phyloP scores from a whole-genome alignment of 92 coral and sea anemone genomes.

The Nematostella vectensis region DNA sequence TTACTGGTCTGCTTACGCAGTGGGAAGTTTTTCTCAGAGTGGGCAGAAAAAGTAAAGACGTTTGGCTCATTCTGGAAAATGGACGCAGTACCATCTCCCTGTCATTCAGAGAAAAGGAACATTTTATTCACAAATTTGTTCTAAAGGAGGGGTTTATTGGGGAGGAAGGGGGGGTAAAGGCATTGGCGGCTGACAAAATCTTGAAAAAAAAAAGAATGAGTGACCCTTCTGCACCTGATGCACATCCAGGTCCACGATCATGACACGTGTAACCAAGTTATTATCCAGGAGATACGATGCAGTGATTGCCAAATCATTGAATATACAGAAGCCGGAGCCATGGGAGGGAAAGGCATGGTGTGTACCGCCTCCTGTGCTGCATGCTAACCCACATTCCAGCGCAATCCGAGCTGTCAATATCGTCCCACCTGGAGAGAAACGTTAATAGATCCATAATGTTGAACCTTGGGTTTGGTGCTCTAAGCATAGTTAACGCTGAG shows the following conservation, averaged over 20 bases:
- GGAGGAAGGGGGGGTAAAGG: too few relatives aligned
- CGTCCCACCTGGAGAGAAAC: conserved; percentile 43
- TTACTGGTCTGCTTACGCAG: conserved; percentile 50
- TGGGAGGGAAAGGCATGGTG: conserved; percentile 57
- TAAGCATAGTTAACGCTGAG: too few relatives aligned
- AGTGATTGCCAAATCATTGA: conserved; percentile 55
- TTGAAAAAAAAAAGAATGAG: not conserved
- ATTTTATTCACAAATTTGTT: not conserved
- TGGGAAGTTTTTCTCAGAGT: conserved; percentile 60
- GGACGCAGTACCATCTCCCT: conserved; percentile 70
- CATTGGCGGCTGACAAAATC: too few relatives aligned
- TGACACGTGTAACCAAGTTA: conserved; percentile 26
- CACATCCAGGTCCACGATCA: conserved; percentile 61
- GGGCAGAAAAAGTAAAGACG: conserved; percentile 53
- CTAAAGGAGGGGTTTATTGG: too few relatives aligned
- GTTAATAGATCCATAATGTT: too few relatives aligned
- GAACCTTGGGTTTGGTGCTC: too few relatives aligned
- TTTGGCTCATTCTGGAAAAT: conserved; percentile 35
- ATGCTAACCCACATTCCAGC: conserved; percentile 49
- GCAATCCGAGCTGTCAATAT: conserved; percentile 56
- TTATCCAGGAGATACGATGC: conserved; percentile 31
- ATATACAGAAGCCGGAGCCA: conserved; percentile 63
- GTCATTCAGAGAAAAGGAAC: too few relatives aligned
- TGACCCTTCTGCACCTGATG: conserved; percentile 36
- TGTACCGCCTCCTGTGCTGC: conserved; percentile 64